These are phyloP conservation scores for Macrophya alboannulata DNA, from an alignment of 2,888 invertebrate genomes.

Conservation along the genomic window DNA sequence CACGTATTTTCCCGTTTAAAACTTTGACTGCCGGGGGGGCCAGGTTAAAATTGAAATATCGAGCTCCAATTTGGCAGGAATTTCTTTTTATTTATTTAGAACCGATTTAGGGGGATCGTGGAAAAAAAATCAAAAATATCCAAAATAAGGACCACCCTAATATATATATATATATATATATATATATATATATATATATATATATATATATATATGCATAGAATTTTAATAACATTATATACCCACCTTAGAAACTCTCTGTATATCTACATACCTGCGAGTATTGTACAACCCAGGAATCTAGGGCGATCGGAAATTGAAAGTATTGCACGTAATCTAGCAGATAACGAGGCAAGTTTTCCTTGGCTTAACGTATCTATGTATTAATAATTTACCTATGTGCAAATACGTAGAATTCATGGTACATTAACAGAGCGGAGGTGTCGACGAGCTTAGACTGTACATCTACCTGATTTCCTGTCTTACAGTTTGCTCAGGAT, in stretches of 20 bases:
- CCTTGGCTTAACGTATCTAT: neutral
- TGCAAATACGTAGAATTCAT: neutral
- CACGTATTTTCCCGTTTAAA: too few species aligned
- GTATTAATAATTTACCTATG: neutral
- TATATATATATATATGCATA: too few species aligned
- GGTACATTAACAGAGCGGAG: neutral
- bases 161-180: too few species aligned
- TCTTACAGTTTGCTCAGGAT: neutral
- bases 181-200: too few species aligned
- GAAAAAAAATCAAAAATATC: too few species aligned
- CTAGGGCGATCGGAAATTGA: slow-evolving; percentile 45
- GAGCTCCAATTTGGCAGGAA: too few species aligned
- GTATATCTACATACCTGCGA: neutral
- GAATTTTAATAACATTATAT: neutral
- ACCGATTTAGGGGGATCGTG: too few species aligned
- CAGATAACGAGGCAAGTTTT: slow-evolving; percentile 26
- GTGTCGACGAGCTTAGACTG: neutral
- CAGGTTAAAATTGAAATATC: too few species aligned
- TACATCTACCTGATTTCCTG: slow-evolving; percentile 10
- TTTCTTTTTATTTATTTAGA: too few species aligned
- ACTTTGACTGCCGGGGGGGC: too few species aligned
- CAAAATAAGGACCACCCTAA: too few species aligned
- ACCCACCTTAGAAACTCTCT: neutral
- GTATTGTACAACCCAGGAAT: slow-evolving; percentile 14
- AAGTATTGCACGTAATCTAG: slow-evolving; percentile 21